Percentiles rank a stretch among this genome's conserved stretches.
These are phyloP conservation scores for Fistularia commersonii DNA, from an alignment of 2,797 vertebrate species.

Conservation along the genomic window DNA sequence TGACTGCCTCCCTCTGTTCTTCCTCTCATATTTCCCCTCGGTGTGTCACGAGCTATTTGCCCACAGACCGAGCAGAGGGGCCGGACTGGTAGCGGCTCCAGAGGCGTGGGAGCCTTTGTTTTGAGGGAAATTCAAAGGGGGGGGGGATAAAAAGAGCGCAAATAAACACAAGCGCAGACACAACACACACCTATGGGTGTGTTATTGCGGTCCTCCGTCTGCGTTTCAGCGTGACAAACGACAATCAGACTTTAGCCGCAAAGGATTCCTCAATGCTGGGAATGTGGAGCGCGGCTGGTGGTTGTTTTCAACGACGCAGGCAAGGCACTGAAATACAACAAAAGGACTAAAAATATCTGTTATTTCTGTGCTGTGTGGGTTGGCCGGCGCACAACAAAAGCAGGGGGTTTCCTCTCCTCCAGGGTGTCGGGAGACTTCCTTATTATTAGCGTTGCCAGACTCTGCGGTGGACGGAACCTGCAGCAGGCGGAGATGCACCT, in stretches of 20 bases:
- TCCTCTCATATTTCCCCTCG: slow-evolving; percentile 43
- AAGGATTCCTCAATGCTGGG: no score
- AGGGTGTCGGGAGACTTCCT: slow-evolving; percentile 59
- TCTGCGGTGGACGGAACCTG: neutral
- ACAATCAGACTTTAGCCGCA: neutral
- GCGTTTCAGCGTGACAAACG: neutral
- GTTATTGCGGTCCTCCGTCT: neutral
- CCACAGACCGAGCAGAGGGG: slow-evolving; percentile 49
- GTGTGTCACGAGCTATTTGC: slow-evolving; percentile 48
- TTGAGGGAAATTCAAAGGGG: slow-evolving; percentile 31
- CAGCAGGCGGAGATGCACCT: no score
- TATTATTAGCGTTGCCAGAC: neutral
- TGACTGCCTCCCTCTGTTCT: slow-evolving; percentile 46
- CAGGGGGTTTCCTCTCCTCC: slow-evolving; percentile 62
- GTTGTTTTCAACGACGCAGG: no score
- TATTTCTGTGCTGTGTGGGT: slow-evolving; percentile 57
- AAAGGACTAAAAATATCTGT: slow-evolving; percentile 62
- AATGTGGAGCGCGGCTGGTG: no score
- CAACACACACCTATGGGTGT: slow-evolving; percentile 36
- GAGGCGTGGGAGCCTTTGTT: slow-evolving; percentile 43
- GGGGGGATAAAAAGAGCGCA: slow-evolving; percentile 36
- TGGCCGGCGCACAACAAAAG: slow-evolving; percentile 40
- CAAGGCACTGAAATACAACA: slow-evolving; percentile 50
- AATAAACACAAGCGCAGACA: slow-evolving; percentile 32
- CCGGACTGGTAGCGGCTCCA: slow-evolving; percentile 26